A percentile compares a stretch with the other conserved stretches of the same genome.
Conservation (phyloP, 2,797 vertebrate species). For the Esox lucius region DNA sequence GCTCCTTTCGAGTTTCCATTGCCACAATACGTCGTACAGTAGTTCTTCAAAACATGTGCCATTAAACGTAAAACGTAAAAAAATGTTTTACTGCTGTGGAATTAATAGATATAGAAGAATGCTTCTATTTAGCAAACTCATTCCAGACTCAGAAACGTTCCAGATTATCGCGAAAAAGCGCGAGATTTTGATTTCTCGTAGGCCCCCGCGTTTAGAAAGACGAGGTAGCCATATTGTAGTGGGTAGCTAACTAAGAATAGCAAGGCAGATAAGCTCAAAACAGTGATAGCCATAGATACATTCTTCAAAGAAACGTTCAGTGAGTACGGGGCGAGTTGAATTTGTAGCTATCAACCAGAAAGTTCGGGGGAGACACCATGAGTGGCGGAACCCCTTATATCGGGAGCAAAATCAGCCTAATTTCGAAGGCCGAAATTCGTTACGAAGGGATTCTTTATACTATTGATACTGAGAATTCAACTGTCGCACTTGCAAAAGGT, state of each 20-base stretch:
- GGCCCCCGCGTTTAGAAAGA: constrained; percentile 48
- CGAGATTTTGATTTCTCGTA: constrained; percentile 54
- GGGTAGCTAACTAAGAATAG: background rate
- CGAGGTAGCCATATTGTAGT: constrained; percentile 69
- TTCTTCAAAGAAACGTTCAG: background rate
- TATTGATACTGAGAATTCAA: constrained; percentile 93
- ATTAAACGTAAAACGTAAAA: background rate
- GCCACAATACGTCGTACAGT: background rate
- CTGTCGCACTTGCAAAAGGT: constrained; percentile 95
- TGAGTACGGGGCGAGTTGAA: constrained; percentile 1
- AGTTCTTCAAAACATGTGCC: background rate
- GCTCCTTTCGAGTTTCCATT: background rate
- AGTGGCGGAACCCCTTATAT: constrained; percentile 95
- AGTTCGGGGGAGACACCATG: constrained; percentile 66
- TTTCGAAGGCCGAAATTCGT: constrained; percentile 90
- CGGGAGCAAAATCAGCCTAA: constrained; percentile 91
- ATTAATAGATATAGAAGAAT: background rate
- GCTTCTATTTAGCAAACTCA: constrained; percentile 48
- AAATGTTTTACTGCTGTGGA: background rate
- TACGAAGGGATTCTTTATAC: constrained; percentile 90
- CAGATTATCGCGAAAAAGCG: constrained; percentile 34
- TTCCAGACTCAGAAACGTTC: constrained; percentile 12
- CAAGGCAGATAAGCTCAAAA: constrained; percentile 6
- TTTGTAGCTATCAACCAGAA: background rate
- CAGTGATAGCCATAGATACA: background rate